Conservation (phyloP, 2,797 vertebrate genomes). For the Chelonia mydas region DNA sequence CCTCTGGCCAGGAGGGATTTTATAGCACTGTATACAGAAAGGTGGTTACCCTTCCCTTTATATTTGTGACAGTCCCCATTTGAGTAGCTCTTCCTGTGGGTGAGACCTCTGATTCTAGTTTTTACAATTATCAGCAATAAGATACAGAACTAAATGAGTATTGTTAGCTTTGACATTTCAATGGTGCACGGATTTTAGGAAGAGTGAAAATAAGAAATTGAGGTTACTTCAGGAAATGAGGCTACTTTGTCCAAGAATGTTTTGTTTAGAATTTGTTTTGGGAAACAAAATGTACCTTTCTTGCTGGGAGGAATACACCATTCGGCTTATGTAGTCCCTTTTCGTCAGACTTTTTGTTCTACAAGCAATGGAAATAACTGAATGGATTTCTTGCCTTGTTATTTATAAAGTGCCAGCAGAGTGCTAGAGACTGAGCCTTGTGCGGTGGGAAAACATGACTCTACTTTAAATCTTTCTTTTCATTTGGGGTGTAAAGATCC, state of each 20-base stretch:
- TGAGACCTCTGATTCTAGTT: not conserved
- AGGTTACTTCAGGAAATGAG: constrained; percentile 42
- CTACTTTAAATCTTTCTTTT: constrained; percentile 37
- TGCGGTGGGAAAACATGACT: constrained; percentile 13
- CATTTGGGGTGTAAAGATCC: constrained; percentile 39
- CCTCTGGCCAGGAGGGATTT: too few relatives aligned
- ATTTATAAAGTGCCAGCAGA: constrained; percentile 58
- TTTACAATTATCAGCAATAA: rapidly evolving
- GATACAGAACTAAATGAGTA: not conserved
- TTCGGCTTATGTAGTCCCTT: constrained; percentile 47
- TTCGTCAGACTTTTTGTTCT: constrained; percentile 51
- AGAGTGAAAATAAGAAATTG: constrained; percentile 1
- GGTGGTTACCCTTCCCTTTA: too few relatives aligned
- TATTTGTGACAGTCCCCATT: not conserved
- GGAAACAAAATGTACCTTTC: constrained; percentile 32
- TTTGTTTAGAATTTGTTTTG: not conserved
- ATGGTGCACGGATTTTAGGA: not conserved
- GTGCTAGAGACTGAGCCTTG: not conserved
- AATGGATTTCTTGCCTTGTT: constrained; percentile 59
- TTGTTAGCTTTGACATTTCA: not conserved
- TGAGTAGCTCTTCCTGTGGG: not conserved
- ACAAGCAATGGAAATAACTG: constrained; percentile 51
- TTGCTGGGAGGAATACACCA: constrained; percentile 20
- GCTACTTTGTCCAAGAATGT: not conserved
- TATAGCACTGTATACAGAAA: too few relatives aligned